Evolutionary conservation across 2,797 vertebrate species (phyloP).

Genomic region (Rousettus madagascariensis): DNA sequence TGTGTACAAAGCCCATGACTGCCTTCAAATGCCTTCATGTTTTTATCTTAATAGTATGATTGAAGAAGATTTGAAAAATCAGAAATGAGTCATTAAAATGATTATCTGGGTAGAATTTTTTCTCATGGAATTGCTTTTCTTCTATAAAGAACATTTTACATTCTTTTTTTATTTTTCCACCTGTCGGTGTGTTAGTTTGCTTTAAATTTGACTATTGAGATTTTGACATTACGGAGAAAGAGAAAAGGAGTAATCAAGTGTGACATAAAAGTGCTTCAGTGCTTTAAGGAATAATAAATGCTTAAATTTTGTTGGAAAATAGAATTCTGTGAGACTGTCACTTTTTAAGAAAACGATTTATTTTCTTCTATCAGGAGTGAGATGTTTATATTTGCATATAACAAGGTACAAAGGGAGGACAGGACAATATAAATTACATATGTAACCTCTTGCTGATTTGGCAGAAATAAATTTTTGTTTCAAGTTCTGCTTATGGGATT

Average conservation of each 20-base stretch:
- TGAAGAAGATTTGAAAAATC: not conserved
- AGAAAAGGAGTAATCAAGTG: not conserved
- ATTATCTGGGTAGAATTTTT: not conserved
- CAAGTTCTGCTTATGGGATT: slow-evolving; percentile 7
- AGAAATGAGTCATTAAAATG: not conserved
- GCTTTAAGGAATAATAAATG: not conserved
- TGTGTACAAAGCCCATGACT: not conserved
- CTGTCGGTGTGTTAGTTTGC: not conserved
- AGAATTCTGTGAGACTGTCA: not conserved
- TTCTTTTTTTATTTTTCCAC: not conserved
- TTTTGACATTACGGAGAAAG: slow-evolving; percentile 28
- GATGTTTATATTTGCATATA: not conserved
- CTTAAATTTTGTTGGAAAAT: not conserved
- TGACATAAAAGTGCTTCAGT: not conserved
- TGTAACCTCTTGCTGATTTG: not conserved
- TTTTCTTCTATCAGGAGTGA: not conserved
- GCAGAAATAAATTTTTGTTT: slow-evolving; percentile 6
- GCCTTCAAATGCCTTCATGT: not conserved
- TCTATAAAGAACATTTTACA: slow-evolving; percentile 2
- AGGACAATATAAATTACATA: not conserved
- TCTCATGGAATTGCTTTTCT: not conserved
- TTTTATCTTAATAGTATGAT: not conserved
- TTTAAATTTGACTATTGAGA: not conserved
- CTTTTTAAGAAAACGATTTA: not conserved
- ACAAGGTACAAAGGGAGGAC: not conserved